These are phyloP conservation scores for Semicossyphus pulcher DNA, from an alignment of 2,113 vertebrate genomes.

Conservation along the genomic window DNA sequence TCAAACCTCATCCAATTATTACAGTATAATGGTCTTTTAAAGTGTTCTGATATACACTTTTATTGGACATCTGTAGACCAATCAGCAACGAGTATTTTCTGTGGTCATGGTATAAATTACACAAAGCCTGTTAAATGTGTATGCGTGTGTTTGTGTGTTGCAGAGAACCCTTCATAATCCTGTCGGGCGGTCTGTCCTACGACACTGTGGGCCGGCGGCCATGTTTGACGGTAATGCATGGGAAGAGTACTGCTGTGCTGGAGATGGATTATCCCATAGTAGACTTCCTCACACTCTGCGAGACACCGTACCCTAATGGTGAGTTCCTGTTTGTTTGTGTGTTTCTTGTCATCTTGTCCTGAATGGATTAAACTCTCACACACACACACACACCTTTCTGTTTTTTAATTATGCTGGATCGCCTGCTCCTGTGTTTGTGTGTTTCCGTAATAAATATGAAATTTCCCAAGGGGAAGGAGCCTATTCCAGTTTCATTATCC, in stretches of 20 bases:
- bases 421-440: slow-evolving; percentile 12
- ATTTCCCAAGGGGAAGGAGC: slow-evolving; percentile 69
- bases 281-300: slow-evolving; percentile 98
- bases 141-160: slow-evolving; percentile 22
- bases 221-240: slow-evolving; percentile 98
- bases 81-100: not conserved
- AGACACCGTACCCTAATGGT: slow-evolving; percentile 98
- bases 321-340: slow-evolving; percentile 42
- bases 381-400: slow-evolving; percentile 28
- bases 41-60: not conserved
- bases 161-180: slow-evolving; percentile 98
- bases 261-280: slow-evolving; percentile 99
- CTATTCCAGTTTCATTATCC: slow-evolving; percentile 65
- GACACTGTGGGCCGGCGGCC: slow-evolving; percentile 97
- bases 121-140: not conserved
- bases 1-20: too few relatives aligned
- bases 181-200: slow-evolving; percentile 97
- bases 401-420: slow-evolving; percentile 62
- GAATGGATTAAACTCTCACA: not conserved
- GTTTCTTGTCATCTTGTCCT: not conserved
- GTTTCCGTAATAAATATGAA: slow-evolving; percentile 65
- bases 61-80: not conserved
- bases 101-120: not conserved
- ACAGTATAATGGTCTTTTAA: too few relatives aligned
- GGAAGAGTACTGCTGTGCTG: slow-evolving; percentile 96